These are phyloP conservation scores for pig (Sus scrofa) DNA, from an alignment of 2,113 vertebrate genomes.

Conservation along the genomic window T2T-Sscrofa CM000818.6:90992001-90992500, in stretches of 20 bases:
- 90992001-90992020: neutral
- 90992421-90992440: too few relatives aligned
- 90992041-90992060: slow-evolving; percentile 30
- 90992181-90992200: slow-evolving; percentile 67
- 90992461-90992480: neutral
- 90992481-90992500: slow-evolving; percentile 6
- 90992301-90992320: slow-evolving; percentile 38
- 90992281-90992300: slow-evolving; percentile 47
- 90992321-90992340: slow-evolving; percentile 16
- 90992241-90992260: slow-evolving; percentile 48
- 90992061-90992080: slow-evolving; percentile 7
- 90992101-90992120: neutral
- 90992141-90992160: neutral
- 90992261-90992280: slow-evolving; percentile 53
- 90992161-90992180: slow-evolving; percentile 57
- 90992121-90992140: slow-evolving; percentile 19
- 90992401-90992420: neutral
- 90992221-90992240: slow-evolving; percentile 55
- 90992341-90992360: slow-evolving; percentile 56
- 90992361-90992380: slow-evolving; percentile 42
- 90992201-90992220: slow-evolving; percentile 27
- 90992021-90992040: neutral
- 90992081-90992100: slow-evolving; percentile 47
- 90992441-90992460: too few relatives aligned
- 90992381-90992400: neutral